A percentile compares a stretch with the other conserved stretches of the same genome.
phyloP scores from a whole-genome alignment of 2,797 vertebrate species.

The Megaceryle alcyon region DNA sequence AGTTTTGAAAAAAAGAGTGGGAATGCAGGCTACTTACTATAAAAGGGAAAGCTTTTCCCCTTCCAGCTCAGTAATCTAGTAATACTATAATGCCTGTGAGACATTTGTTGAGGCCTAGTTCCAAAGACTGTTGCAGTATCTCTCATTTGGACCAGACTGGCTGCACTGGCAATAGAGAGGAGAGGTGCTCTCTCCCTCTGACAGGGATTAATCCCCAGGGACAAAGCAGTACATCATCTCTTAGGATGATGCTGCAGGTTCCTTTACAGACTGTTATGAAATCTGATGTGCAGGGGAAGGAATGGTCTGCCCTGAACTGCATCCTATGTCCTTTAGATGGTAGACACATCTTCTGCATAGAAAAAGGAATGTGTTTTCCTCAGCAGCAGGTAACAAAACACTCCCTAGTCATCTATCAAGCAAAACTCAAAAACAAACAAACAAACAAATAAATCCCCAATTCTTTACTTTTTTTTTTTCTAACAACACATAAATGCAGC shows the following conservation, averaged over 20 bases:
- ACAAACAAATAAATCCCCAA: background rate
- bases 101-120: background rate
- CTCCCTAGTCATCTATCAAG: background rate
- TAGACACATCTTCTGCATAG: background rate
- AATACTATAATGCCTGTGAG: background rate
- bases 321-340: background rate
- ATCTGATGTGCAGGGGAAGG: background rate
- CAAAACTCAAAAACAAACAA: too few relatives aligned
- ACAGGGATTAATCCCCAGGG: background rate
- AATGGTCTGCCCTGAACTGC: background rate
- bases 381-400: background rate
- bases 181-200: background rate
- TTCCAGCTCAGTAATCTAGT: background rate
- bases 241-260: background rate
- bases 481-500: background rate
- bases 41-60: background rate
- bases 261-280: background rate
- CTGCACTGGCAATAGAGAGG: background rate
- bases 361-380: background rate
- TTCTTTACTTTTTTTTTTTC: background rate
- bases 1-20: background rate
- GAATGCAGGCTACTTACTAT: background rate
- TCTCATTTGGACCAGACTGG: background rate
- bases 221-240: background rate
- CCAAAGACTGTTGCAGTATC: background rate